Conservation (phyloP, 1,140 invertebrate species). For the Hycleus cichorii region DNA sequence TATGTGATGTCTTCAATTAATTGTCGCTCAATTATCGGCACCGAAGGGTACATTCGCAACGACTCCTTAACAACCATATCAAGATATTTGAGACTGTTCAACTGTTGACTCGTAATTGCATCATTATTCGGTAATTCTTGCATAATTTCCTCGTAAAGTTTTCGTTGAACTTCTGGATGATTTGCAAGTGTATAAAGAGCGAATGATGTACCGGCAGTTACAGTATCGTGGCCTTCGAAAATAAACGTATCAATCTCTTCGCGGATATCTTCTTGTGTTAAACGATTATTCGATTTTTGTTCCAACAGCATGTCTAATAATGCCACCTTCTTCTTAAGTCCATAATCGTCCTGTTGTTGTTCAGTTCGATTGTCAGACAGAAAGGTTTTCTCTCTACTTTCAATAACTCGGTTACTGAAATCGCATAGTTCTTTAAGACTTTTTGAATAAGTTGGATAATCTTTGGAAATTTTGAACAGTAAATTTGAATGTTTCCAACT, state of each 20-base stretch:
- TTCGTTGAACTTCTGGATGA: conserved; percentile 54
- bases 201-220: conserved; percentile 53
- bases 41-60: conserved; percentile 55
- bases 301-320: conserved; percentile 23
- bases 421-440: conserved; percentile 11
- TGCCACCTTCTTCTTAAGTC: conserved; percentile 9
- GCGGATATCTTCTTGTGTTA: conserved; percentile 55
- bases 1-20: conserved; percentile 42
- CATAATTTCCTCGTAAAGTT: conserved; percentile 52
- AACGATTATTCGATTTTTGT: conserved; percentile 7
- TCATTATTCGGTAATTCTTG: conserved; percentile 40
- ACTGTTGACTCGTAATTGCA: conserved; percentile 43
- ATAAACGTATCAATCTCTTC: conserved; percentile 80
- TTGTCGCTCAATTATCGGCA: conserved; percentile 55
- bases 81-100: conserved; percentile 56
- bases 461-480: conserved; percentile 12
- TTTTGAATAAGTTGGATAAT: conserved; percentile 2
- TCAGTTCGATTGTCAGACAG: neutral
- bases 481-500: conserved; percentile 12
- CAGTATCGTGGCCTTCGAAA: conserved; percentile 72
- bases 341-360: neutral
- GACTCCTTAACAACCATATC: conserved; percentile 57
- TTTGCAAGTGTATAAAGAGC: conserved; percentile 52
- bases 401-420: conserved; percentile 11
- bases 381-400: conserved; percentile 5